A percentile compares a stretch with the other conserved stretches of the same genome.
Evolutionary conservation across 2,113 vertebrate genomes (phyloP).

Genomic region (Numida meleagris): DNA sequence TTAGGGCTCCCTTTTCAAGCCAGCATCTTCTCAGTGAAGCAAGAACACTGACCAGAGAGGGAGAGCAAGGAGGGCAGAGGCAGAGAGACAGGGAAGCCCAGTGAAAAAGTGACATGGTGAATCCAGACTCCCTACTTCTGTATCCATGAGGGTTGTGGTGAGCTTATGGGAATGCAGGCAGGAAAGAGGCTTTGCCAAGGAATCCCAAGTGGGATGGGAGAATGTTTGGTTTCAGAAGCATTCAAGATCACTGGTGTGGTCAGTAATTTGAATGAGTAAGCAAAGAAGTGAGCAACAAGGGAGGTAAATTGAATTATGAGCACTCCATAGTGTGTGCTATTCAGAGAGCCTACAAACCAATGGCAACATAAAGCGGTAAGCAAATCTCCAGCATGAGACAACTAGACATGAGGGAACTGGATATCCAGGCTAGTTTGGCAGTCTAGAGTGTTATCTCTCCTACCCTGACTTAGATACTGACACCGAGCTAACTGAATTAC

Average conservation of each 20-base stretch:
- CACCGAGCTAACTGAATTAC: background rate
- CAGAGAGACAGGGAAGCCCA: rapidly evolving
- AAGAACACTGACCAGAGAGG: rapidly evolving
- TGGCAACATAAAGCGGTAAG: background rate
- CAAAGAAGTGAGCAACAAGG: background rate
- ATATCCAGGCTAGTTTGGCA: rapidly evolving
- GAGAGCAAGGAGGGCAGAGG: background rate
- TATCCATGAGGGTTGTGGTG: rapidly evolving
- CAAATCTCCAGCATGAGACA: background rate
- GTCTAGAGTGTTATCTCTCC: background rate
- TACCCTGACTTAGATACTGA: background rate
- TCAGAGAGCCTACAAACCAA: background rate
- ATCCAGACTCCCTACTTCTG: rapidly evolving
- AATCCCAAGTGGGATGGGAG: rapidly evolving
- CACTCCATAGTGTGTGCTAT: background rate
- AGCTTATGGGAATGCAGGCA: background rate
- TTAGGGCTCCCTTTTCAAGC: background rate
- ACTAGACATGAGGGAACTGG: background rate
- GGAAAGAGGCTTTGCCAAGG: background rate
- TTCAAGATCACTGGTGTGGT: background rate
- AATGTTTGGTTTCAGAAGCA: background rate
- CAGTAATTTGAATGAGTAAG: rapidly evolving
- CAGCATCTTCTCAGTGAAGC: rapidly evolving
- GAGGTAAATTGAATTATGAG: background rate
- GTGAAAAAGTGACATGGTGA: background rate